Percentiles rank a stretch among this genome's conserved stretches.
Evolutionary conservation across 1,140 invertebrate genomes (phyloP).

Genomic region (Pteromalus puparum): DNA sequence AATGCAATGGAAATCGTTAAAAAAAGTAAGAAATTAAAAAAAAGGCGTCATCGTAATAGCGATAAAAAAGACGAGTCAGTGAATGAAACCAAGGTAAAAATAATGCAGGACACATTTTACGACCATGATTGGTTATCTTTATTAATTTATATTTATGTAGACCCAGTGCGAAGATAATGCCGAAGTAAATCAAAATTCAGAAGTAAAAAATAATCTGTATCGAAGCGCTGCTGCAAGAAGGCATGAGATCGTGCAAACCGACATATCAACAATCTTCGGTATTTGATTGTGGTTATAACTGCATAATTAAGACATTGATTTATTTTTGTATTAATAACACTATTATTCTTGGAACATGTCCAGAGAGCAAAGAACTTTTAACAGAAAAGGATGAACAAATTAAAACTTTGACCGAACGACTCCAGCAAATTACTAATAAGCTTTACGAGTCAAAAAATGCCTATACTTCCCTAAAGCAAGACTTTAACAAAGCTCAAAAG

Average conservation of each 20-base stretch:
- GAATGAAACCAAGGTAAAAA: conserved; percentile 66
- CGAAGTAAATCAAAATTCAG: conserved; percentile 10
- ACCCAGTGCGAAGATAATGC: neutral
- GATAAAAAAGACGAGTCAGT: conserved; percentile 53
- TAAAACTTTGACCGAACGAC: conserved; percentile 79
- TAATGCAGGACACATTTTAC: conserved; percentile 47
- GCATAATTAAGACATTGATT: too few species aligned
- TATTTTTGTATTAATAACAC: neutral
- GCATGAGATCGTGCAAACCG: conserved; percentile 41
- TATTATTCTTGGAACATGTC: neutral
- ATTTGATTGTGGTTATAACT: neutral
- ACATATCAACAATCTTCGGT: conserved; percentile 28
- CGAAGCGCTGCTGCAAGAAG: neutral
- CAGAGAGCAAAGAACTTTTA: conserved; percentile 4
- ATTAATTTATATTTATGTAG: neutral
- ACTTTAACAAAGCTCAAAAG: conserved; percentile 72
- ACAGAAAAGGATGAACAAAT: conserved; percentile 66
- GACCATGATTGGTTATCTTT: conserved; percentile 6
- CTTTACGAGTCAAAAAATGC: conserved; percentile 82
- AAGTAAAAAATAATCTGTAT: conserved; percentile 43
- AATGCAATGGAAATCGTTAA: conserved; percentile 47
- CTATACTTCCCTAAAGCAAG: conserved; percentile 80
- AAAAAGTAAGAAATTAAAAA: conserved; percentile 41
- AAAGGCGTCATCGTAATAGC: conserved; percentile 54
- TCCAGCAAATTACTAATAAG: conserved; percentile 78